Conservation (phyloP, 2,888 invertebrate genomes). For the Drosophila antonietae region DNA sequence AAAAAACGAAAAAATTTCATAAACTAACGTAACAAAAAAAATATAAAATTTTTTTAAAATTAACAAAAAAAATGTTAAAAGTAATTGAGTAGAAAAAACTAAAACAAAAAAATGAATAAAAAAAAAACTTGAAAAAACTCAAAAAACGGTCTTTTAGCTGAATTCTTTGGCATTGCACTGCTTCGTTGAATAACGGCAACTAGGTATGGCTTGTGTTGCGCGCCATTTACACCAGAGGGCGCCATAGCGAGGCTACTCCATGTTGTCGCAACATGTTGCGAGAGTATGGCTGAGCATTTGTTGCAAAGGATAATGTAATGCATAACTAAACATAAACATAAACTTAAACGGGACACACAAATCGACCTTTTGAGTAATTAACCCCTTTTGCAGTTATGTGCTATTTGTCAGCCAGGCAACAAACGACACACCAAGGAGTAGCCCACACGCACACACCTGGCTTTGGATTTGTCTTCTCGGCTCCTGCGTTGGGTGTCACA, state of each 20-base stretch:
- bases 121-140: conserved; percentile 77
- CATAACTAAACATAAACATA: conserved; percentile 11
- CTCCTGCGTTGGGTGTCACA: conserved; percentile 65
- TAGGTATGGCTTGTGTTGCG: background rate
- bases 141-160: conserved; percentile 14
- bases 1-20: conserved; percentile 54
- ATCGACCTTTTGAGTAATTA: conserved; percentile 68
- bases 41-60: conserved; percentile 70
- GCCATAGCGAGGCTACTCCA: conserved; percentile 7
- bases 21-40: conserved; percentile 78
- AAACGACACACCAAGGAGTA: conserved; percentile 46
- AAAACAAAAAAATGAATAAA: conserved; percentile 78
- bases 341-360: conserved; percentile 39
- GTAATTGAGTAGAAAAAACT: conserved; percentile 75
- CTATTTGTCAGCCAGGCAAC: conserved; percentile 64
- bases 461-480: conserved; percentile 31
- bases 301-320: background rate
- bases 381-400: conserved; percentile 51
- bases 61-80: conserved; percentile 77
- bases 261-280: conserved; percentile 41
- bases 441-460: conserved; percentile 18
- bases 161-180: conserved; percentile 7
- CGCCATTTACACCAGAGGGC: conserved; percentile 29
- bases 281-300: too few relatives aligned
- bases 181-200: conserved; percentile 15